Evolutionary conservation across 1,140 invertebrate species (phyloP).

Genomic region (Ceratosolen solmsi): DNA sequence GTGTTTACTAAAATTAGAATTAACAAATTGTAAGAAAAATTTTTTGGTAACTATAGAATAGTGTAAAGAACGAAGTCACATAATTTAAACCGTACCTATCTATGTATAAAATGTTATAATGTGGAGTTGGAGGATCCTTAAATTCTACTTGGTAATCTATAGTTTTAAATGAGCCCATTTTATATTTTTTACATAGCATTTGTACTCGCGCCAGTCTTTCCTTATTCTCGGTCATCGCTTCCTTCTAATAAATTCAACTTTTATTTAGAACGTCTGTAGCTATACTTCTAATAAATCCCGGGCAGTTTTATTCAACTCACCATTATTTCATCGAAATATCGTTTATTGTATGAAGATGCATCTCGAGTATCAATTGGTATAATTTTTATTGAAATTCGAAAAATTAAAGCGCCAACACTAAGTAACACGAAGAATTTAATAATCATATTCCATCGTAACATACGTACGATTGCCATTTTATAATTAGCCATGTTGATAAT

Average conservation of each 20-base stretch:
- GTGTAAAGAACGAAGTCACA: background rate
- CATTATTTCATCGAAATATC: background rate
- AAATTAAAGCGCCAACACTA: background rate
- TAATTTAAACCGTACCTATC: conserved; percentile 63
- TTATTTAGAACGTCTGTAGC: background rate
- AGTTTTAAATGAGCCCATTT: conserved; percentile 68
- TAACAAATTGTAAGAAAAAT: background rate
- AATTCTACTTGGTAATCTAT: conserved; percentile 55
- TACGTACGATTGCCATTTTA: conserved; percentile 16
- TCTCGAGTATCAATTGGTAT: background rate
- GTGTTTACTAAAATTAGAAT: conserved; percentile 52
- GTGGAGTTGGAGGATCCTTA: conserved; percentile 74
- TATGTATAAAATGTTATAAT: conserved; percentile 74
- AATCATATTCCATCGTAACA: background rate
- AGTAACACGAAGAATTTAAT: conserved; percentile 4
- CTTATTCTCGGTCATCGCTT: conserved; percentile 62
- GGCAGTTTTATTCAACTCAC: background rate
- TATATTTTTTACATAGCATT: conserved; percentile 68
- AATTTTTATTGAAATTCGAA: conserved; percentile 13
- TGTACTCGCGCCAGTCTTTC: conserved; percentile 61
- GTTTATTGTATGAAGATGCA: background rate
- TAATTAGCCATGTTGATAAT: background rate
- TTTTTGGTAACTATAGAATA: background rate
- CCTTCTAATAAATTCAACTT: conserved; percentile 54
- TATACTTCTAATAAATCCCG: background rate